Percentiles rank a stretch among this genome's conserved stretches.
These are phyloP conservation scores for Aphodius granarius DNA, from an alignment of 2,888 invertebrate genomes.

Conservation along the genomic window DNA sequence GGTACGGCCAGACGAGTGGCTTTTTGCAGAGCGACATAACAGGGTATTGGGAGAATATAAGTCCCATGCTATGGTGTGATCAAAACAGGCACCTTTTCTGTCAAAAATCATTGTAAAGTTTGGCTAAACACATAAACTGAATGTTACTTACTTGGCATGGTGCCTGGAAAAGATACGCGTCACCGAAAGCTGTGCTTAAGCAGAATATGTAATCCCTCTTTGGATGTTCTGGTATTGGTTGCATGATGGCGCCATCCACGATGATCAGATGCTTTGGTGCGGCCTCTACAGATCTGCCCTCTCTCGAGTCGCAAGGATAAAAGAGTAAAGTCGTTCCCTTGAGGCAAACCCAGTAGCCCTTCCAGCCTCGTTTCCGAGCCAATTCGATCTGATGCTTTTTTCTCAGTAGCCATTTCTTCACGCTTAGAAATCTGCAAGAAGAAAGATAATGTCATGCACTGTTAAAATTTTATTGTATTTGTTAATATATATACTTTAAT, in stretches of 20 bases:
- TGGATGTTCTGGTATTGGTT: constrained; percentile 98
- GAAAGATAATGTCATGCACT: constrained; percentile 26
- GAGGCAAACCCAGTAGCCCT: constrained; percentile 97
- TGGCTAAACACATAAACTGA: no score
- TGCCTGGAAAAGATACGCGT: constrained; percentile 96
- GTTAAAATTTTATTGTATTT: not conserved
- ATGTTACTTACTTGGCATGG: constrained; percentile 76
- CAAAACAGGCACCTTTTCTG: no score
- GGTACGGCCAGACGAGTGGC: no score
- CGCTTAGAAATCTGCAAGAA: constrained; percentile 84
- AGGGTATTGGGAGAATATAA: no score
- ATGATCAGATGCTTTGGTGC: constrained; percentile 95
- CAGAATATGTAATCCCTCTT: constrained; percentile 98
- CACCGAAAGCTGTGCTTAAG: constrained; percentile 96
- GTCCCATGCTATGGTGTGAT: no score
- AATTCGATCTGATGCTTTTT: constrained; percentile 97
- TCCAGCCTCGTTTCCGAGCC: constrained; percentile 95
- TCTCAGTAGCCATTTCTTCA: constrained; percentile 96
- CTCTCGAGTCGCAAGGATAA: constrained; percentile 93
- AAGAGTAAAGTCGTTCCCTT: constrained; percentile 96
- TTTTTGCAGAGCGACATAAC: no score
- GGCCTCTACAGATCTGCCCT: constrained; percentile 87
- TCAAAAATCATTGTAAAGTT: no score
- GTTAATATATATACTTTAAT: no score
- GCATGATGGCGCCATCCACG: constrained; percentile 96